Conservation (phyloP, 1,140 invertebrate genomes). For the Bombus soroeensis region DNA sequence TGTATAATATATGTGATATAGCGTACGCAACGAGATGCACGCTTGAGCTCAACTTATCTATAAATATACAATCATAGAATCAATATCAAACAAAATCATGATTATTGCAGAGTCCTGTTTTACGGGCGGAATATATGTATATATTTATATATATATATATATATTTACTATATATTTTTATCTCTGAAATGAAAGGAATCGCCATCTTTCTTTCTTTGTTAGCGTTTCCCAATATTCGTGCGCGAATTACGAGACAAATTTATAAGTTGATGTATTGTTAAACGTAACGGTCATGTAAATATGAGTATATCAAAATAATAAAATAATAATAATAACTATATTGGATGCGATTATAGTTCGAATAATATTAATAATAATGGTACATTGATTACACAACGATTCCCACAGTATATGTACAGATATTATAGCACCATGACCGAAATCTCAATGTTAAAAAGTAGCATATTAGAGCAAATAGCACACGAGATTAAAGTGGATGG, state of each 20-base stretch:
- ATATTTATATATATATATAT: constrained; percentile 41
- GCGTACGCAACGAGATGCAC: constrained; percentile 65
- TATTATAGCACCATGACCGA: constrained; percentile 72
- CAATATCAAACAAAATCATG: constrained; percentile 76
- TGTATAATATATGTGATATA: constrained; percentile 57
- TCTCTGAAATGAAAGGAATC: constrained; percentile 36
- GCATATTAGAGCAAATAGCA: constrained; percentile 11
- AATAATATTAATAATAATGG: constrained; percentile 61
- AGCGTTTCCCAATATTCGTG: constrained; percentile 31
- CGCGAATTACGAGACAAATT: constrained; percentile 9
- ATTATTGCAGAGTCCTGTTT: constrained; percentile 66
- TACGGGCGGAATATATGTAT: constrained; percentile 64
- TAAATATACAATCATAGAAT: constrained; percentile 75
- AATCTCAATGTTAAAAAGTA: constrained; percentile 58
- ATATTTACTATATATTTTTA: constrained; percentile 30
- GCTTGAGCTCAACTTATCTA: constrained; percentile 72
- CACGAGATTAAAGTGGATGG: constrained; percentile 35
- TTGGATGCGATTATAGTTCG: constrained; percentile 28
- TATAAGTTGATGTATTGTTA: constrained; percentile 4
- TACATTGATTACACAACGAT: constrained; percentile 68
- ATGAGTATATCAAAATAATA: constrained; percentile 51
- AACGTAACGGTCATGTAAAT: constrained; percentile 54
- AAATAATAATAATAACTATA: constrained; percentile 51
- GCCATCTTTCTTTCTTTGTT: constrained; percentile 20
- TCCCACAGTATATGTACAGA: constrained; percentile 67